phyloP scores from a whole-genome alignment of 2,797 vertebrate genomes.

The Rhynchonycteris naso region DNA sequence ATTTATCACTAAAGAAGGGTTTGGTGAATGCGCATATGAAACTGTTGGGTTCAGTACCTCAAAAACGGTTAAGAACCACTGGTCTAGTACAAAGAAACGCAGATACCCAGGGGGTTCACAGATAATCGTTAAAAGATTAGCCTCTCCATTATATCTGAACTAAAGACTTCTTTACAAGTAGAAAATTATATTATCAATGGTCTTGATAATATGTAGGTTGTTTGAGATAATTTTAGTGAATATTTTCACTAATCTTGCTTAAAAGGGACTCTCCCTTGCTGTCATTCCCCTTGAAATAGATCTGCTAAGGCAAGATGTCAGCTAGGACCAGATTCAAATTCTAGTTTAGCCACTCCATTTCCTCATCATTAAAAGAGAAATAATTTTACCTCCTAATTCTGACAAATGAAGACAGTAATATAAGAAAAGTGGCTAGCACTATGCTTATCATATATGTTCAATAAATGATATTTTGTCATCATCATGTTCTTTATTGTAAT shows the following conservation, averaged over 20 bases:
- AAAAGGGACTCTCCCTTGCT: background rate
- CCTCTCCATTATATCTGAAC: background rate
- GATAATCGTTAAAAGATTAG: background rate
- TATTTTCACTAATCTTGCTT: conserved; percentile 2
- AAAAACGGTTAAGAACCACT: too few relatives aligned
- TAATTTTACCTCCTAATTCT: background rate
- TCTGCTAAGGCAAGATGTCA: background rate
- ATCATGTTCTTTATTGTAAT: background rate
- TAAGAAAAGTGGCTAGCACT: background rate
- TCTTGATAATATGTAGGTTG: background rate
- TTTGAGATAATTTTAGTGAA: background rate
- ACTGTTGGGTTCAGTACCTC: too few relatives aligned
- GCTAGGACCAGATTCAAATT: background rate
- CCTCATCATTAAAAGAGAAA: background rate
- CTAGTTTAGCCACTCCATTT: background rate
- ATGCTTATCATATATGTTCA: background rate
- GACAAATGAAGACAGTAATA: background rate
- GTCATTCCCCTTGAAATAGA: background rate
- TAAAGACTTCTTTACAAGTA: background rate
- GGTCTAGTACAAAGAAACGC: background rate
- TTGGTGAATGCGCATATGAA: too few relatives aligned
- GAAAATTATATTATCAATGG: background rate
- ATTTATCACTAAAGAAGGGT: too few relatives aligned
- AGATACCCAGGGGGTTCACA: background rate
- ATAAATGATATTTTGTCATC: background rate